Conservation (phyloP, 92 coral and sea anemone species). For the Porites lobata region DNA sequence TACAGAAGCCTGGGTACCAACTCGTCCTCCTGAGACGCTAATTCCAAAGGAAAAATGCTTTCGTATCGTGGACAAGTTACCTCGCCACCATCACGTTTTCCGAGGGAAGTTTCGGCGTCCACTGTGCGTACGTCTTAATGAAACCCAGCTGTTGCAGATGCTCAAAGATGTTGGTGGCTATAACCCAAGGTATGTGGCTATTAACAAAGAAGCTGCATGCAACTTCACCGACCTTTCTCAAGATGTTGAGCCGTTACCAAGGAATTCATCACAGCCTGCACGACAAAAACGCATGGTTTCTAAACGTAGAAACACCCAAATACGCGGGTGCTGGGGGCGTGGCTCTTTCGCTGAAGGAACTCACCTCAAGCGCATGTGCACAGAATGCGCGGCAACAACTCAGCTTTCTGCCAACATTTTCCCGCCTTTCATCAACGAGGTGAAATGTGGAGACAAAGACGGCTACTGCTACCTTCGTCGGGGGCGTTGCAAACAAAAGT, state of each 20-base stretch:
- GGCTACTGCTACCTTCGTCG: background rate
- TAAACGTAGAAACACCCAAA: background rate
- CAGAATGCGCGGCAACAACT: slow-evolving; percentile 61
- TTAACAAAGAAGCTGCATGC: slow-evolving; percentile 26
- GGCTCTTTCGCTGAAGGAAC: background rate
- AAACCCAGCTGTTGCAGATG: slow-evolving; percentile 17
- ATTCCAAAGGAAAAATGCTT: slow-evolving; percentile 6
- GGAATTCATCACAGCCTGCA: background rate
- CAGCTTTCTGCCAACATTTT: slow-evolving; percentile 21
- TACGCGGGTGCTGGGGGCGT: slow-evolving; percentile 35
- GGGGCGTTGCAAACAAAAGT: slow-evolving; percentile 25
- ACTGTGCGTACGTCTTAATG: slow-evolving; percentile 22
- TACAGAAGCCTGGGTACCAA: background rate
- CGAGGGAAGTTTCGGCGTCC: background rate
- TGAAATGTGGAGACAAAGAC: slow-evolving; percentile 41
- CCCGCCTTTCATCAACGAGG: slow-evolving; percentile 77
- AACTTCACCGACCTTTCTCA: slow-evolving; percentile 37
- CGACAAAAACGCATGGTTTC: slow-evolving; percentile 15
- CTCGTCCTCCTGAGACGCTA: background rate
- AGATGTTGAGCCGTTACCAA: background rate
- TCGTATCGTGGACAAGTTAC: background rate
- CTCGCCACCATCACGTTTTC: background rate
- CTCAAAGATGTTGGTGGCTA: slow-evolving; percentile 35
- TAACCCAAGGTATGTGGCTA: slow-evolving; percentile 60
- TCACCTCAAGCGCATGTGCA: slow-evolving; percentile 44